Evolutionary conservation across 2,113 vertebrate species (phyloP), one percentile per base, ranked within the genome.

Genomic region (Ursus arctos): DNA sequence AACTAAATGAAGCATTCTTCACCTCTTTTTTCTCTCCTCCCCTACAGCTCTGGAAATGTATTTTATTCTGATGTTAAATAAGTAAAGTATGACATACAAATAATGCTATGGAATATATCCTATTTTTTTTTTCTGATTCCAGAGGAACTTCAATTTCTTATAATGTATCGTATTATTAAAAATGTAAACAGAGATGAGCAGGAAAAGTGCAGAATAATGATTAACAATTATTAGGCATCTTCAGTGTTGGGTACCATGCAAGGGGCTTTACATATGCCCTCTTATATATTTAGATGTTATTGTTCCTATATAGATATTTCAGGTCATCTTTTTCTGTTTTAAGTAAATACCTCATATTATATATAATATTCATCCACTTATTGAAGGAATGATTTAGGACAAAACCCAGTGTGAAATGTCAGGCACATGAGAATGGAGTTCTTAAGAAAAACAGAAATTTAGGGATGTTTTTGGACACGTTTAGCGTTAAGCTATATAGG

Each of bases 61-160:
- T 69, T 81, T 96, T 76, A 90, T 83, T 65, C 53, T 96, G 22
- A 82, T 67, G 92, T 96, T 67, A 87, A 91, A 53, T 72, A 61
- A 57, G 85, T 24, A 93, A 85, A n/a, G 9, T 49, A 47, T 71
- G 65, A 33, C 7, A 69, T 59, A 65, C 12, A 80, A 80, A 79
- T 40, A 81, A 93, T 83, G 9, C 43, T 63, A 71, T 53, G 13
- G 18, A 36, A 69, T 71, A 61, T 65, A 81, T 69, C n/a, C 36
- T 36, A 16, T 90, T 63, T 33, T 96, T 51, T 95, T 95, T 85
- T 80, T 63, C 47, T 94, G 57, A 82, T n/a, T 89, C 69, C 83
- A 88, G 94, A 88, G 11, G 2, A 59, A 91, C n/a, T 84, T 95
- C n/a, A 51, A 49, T 57, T 96, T 95, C 40, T 91, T 83, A 19